Evolutionary conservation across 2,888 invertebrate genomes (phyloP).

Genomic region (Eugnorisma glareosa): DNA sequence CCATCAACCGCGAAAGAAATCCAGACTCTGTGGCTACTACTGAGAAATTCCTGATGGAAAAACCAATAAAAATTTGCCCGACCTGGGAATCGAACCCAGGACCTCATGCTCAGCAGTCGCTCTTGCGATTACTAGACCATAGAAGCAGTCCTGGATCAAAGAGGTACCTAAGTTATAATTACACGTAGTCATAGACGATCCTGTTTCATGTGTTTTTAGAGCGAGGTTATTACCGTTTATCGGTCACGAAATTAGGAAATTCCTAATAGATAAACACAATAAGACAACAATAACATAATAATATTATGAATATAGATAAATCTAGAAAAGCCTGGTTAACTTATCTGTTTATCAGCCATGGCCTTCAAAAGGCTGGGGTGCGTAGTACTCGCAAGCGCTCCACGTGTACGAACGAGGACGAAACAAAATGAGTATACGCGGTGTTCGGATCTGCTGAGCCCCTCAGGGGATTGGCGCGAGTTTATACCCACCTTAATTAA

Average conservation of each 20-base stretch:
- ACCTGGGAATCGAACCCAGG: neutral
- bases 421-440: neutral
- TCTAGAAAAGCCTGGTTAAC: neutral
- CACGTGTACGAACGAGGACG: slow-evolving; percentile 17
- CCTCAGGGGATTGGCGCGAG: neutral
- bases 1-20: neutral
- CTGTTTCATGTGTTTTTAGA: neutral
- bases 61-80: neutral
- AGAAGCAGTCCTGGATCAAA: no score
- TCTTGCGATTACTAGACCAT: neutral
- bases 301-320: neutral
- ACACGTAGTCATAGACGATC: neutral
- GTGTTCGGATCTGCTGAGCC: neutral
- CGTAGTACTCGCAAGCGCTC: neutral
- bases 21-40: neutral
- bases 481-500: neutral
- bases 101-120: neutral
- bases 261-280: neutral
- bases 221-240: neutral
- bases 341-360: slow-evolving; percentile 3
- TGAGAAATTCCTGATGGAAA: neutral
- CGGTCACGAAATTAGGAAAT: neutral
- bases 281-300: slow-evolving; percentile 10
- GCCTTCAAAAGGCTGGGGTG: neutral
- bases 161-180: neutral